Evolutionary conservation across 2,888 invertebrate genomes (phyloP), one percentile per base, ranked within the genome.

Genomic region (Chalcis sispes): DNA sequence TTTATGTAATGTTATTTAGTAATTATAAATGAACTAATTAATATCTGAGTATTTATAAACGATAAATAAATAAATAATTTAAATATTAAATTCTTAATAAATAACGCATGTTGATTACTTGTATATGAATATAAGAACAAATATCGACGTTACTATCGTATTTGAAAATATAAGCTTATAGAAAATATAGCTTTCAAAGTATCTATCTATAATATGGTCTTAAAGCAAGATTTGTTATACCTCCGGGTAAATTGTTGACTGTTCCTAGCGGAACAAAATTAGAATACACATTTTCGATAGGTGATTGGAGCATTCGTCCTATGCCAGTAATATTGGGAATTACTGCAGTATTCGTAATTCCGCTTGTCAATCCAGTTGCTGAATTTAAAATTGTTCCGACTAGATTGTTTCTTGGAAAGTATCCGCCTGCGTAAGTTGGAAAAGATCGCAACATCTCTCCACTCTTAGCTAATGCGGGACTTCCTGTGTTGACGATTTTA

Each of bases 361-460:
- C 20, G 32, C 42, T 20, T 1, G 71, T 62, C 50, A 72, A 48
- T 48, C 48, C 56, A 20, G 8, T 32, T 4, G 64, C 64, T 8
- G 72, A 65, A 32, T 74, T 48, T 20, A 29, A 61, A 25, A 69
- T 25, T 25, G 20, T 42, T 42, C 2, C 61, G 4, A 20, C 2
- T 18, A 32, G n/a, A 3, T 20, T 13, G 4, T 32, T 56, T 23
- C 64, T 62, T 13, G 71, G 62, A 20, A 15, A 71, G 15, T 23
- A 62, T 46, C 62, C 62, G 1, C 42, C 54, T 1, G 42, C 71
- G 10, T 71, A 42, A 5, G n/a, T 29, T 13, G 62, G 54, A n/a
- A 48, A 50, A 5, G 27, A 23, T n/a, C 2, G 13, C 50, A 7
- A 40, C 7, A 23, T 48, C 8, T 20, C 40, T 4, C 48, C 23